phyloP scores from a whole-genome alignment of 2,113 vertebrate species.

The Tyrannus savana region DNA sequence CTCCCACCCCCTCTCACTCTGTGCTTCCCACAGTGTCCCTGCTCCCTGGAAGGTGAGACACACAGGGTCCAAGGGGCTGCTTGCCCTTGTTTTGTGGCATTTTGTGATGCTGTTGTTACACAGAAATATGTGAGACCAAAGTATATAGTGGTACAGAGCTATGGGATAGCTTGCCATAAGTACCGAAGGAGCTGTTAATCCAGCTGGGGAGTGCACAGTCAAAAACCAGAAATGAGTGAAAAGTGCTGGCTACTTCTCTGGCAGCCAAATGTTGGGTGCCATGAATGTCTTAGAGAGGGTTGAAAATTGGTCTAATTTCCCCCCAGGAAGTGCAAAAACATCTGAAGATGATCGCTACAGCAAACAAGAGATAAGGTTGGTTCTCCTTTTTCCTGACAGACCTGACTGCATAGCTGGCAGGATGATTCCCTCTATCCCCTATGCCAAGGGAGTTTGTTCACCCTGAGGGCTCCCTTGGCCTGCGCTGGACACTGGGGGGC shows the following conservation, averaged over 20 bases:
- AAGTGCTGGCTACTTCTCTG: background rate
- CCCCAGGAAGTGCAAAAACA: background rate
- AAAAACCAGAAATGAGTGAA: background rate
- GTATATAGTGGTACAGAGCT: too few species aligned
- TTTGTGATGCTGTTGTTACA: background rate
- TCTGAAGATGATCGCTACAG: background rate
- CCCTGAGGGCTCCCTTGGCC: background rate
- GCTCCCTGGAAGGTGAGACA: background rate
- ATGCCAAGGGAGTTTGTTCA: rapidly evolving
- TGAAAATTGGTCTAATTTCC: background rate
- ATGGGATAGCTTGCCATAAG: background rate
- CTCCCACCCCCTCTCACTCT: rapidly evolving
- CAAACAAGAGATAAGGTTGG: background rate
- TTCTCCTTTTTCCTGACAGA: background rate
- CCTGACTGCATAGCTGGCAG: background rate
- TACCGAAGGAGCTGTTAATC: background rate
- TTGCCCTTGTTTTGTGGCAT: background rate
- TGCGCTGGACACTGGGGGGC: rapidly evolving
- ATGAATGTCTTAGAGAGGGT: background rate
- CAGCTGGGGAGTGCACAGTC: background rate
- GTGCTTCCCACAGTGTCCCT: rapidly evolving
- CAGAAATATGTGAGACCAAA: background rate
- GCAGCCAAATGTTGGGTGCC: background rate
- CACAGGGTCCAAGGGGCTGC: background rate
- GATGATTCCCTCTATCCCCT: background rate